phyloP scores from a whole-genome alignment of 2,888 invertebrate genomes.

The Dexiosoma caninum region DNA sequence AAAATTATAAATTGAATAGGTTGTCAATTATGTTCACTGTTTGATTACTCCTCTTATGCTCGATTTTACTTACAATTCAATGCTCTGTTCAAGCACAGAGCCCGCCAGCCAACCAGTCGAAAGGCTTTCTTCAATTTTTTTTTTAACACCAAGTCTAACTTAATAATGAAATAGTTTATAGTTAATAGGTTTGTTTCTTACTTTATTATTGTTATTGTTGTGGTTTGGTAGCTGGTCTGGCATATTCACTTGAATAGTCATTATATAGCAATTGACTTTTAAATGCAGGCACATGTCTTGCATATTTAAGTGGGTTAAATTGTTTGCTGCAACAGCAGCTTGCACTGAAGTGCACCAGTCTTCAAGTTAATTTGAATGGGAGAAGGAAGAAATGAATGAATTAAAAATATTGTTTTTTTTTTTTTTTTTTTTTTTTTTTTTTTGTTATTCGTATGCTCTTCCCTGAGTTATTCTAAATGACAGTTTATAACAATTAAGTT shows the following conservation, averaged over 20 bases:
- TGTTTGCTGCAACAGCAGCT: constrained; percentile 3
- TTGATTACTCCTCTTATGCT: constrained; percentile 24
- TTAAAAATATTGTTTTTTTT: constrained; percentile 6
- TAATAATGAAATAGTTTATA: constrained; percentile 43
- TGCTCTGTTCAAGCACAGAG: not conserved
- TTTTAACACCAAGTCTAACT: constrained; percentile 21
- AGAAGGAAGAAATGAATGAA: constrained; percentile 27
- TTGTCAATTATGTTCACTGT: constrained; percentile 53
- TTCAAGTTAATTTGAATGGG: constrained; percentile 25
- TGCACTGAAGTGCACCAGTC: constrained; percentile 16
- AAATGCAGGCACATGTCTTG: constrained; percentile 61
- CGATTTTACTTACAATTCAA: not conserved
- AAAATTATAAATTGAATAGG: constrained; percentile 52
- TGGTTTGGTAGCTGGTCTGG: not conserved
- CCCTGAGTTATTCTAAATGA: constrained; percentile 42
- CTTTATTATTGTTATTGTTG: not conserved
- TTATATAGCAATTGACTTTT: constrained; percentile 63
- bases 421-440: constrained; percentile 27
- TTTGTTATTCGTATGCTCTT: constrained; percentile 21
- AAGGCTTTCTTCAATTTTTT: constrained; percentile 37
- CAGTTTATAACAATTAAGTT: constrained; percentile 61
- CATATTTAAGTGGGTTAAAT: constrained; percentile 62
- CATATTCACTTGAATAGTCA: constrained; percentile 34
- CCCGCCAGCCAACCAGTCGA: not conserved
- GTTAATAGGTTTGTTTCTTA: constrained; percentile 32